phyloP scores from a whole-genome alignment of 2,797 vertebrate genomes.

The Gobionotothen gibberifrons region DNA sequence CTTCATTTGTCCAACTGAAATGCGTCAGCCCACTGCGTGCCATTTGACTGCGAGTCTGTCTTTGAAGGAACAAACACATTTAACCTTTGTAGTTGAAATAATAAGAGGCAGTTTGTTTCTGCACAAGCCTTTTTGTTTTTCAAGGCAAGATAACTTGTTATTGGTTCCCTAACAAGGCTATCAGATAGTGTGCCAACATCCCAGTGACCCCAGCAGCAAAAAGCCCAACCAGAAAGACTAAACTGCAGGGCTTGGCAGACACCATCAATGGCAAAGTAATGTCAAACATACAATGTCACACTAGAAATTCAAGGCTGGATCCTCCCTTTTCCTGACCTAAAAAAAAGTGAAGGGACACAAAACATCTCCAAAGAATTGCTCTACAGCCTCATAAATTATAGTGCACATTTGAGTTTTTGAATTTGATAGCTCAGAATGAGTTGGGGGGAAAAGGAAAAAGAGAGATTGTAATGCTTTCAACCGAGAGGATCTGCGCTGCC shows the following conservation, averaged over 20 bases:
- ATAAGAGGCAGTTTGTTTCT: slow-evolving; percentile 65
- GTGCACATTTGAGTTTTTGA: slow-evolving; percentile 74
- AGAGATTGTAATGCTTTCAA: slow-evolving; percentile 81
- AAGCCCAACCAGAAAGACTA: slow-evolving; percentile 32
- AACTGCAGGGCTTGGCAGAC: slow-evolving; percentile 29
- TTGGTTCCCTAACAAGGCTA: slow-evolving; percentile 59
- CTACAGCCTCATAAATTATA: slow-evolving; percentile 79
- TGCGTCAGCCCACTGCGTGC: slow-evolving; percentile 56
- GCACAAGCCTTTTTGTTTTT: slow-evolving; percentile 55
- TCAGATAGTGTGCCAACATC: slow-evolving; percentile 50
- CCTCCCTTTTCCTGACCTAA: slow-evolving; percentile 57
- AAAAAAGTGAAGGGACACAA: slow-evolving; percentile 52
- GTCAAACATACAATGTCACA: slow-evolving; percentile 48
- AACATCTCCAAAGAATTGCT: slow-evolving; percentile 73
- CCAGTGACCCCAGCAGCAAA: slow-evolving; percentile 37
- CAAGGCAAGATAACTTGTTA: slow-evolving; percentile 49
- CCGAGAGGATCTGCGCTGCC: slow-evolving; percentile 73
- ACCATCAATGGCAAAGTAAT: slow-evolving; percentile 48
- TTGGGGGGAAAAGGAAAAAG: slow-evolving; percentile 54
- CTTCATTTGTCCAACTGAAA: slow-evolving; percentile 69
- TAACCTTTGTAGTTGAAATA: slow-evolving; percentile 77
- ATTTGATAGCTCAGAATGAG: slow-evolving; percentile 76
- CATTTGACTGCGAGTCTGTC: slow-evolving; percentile 68
- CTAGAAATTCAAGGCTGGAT: slow-evolving; percentile 10
- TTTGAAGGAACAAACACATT: slow-evolving; percentile 72